Conservation (phyloP, 2,113 vertebrate genomes). For the Psilopogon haemacephalus region DNA sequence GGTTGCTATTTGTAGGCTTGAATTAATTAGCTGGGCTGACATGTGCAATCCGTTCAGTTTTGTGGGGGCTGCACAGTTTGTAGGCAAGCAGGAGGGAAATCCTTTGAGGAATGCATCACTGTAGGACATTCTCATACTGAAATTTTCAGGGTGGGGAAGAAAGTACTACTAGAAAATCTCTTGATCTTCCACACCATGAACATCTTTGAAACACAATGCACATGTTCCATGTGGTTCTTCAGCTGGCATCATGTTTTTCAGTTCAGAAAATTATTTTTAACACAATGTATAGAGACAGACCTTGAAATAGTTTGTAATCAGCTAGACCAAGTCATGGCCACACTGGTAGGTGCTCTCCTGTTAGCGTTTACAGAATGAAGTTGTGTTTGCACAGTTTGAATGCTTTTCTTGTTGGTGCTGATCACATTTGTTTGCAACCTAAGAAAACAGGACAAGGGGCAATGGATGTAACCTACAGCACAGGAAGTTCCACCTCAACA, state of each 20-base stretch:
- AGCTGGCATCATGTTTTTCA: not conserved
- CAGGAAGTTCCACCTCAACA: too few relatives aligned
- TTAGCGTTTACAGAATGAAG: not conserved
- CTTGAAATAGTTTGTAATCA: conserved; percentile 12
- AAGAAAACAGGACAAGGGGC: not conserved
- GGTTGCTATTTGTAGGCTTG: conserved; percentile 45
- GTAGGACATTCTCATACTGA: not conserved
- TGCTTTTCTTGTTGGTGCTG: not conserved
- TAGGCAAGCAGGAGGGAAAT: conserved; percentile 51
- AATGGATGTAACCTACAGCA: too few relatives aligned
- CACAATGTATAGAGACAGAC: not conserved
- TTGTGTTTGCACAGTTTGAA: not conserved
- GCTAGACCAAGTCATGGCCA: not conserved
- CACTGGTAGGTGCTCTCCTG: not conserved
- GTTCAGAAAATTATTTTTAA: not conserved
- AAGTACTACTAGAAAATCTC: not conserved
- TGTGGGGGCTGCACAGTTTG: conserved; percentile 54
- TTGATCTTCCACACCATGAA: not conserved
- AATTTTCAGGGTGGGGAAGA: not conserved
- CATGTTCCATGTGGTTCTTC: not conserved
- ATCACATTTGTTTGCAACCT: not conserved
- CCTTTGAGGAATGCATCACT: conserved; percentile 20
- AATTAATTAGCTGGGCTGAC: conserved; percentile 49
- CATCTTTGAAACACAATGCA: not conserved
- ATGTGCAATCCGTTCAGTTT: not conserved